Percentiles rank a stretch among this genome's conserved stretches.
These are phyloP conservation scores for Pimpla rufipes DNA, from an alignment of 2,888 invertebrate species.

Conservation along the genomic window DNA sequence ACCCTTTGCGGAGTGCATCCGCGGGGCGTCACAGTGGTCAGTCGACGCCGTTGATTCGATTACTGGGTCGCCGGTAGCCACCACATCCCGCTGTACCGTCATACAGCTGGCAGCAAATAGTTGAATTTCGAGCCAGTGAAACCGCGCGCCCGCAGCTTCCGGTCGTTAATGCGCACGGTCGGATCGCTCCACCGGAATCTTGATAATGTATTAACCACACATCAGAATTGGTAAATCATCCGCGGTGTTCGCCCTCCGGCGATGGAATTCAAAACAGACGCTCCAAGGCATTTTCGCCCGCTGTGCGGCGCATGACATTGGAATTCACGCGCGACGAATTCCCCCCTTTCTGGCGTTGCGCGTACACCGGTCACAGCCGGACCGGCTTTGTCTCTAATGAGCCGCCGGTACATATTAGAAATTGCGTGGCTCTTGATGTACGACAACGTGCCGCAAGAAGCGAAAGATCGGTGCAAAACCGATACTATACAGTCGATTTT, in stretches of 20 bases:
- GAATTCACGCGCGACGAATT: background rate
- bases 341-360: background rate
- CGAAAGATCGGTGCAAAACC: too few species aligned
- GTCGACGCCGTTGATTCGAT: conserved; percentile 58
- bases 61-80: conserved; percentile 60
- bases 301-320: background rate
- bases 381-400: too few species aligned
- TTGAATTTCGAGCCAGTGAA: conserved; percentile 57
- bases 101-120: conserved; percentile 43
- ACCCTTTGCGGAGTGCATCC: conserved; percentile 31
- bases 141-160: conserved; percentile 53
- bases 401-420: too few species aligned
- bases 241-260: background rate
- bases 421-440: too few species aligned
- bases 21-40: conserved; percentile 49
- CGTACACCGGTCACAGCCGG: background rate
- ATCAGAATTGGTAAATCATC: conserved; percentile 27
- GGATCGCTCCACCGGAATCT: conserved; percentile 56
- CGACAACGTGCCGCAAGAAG: too few species aligned
- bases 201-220: conserved; percentile 57
- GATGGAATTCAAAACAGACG: background rate
- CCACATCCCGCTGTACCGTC: conserved; percentile 39
- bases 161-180: conserved; percentile 54
- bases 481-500: too few species aligned
- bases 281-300: background rate